phyloP scores from a whole-genome alignment of 2,888 invertebrate species.

The Caenorhabditis japonica region DNA sequence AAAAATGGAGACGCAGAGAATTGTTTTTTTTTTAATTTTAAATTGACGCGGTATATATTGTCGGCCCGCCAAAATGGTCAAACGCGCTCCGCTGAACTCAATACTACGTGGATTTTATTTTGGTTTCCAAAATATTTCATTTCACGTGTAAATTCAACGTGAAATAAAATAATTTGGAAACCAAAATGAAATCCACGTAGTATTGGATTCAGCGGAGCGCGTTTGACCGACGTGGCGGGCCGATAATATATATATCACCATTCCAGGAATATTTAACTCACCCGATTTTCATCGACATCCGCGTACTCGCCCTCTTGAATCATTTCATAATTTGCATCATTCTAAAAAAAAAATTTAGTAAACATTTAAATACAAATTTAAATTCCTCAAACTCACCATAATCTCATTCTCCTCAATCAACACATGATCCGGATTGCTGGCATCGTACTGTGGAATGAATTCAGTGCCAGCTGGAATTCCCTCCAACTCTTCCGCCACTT shows the following conservation, averaged over 20 bases:
- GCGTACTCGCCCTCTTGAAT: conserved; percentile 37
- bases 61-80: no score
- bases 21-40: conserved; percentile 21
- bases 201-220: no score
- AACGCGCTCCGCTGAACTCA: no score
- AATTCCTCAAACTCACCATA: conserved; percentile 6
- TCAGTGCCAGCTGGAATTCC: conserved; percentile 1
- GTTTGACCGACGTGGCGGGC: no score
- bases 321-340: conserved; percentile 43
- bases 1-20: not conserved
- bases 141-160: no score
- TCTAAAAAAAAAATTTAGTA: conserved; percentile 17
- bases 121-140: no score
- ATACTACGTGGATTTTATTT: no score
- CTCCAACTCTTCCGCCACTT: conserved; percentile 3
- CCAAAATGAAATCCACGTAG: no score
- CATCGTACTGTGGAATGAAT: conserved; percentile 25
- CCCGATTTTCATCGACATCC: conserved; percentile 25
- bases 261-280: no score
- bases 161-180: no score
- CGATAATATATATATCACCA: no score
- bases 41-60: no score
- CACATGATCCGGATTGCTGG: conserved; percentile 40
- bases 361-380: not conserved
- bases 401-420: conserved; percentile 31